phyloP scores from a whole-genome alignment of 2,113 vertebrate genomes.

The Caranx melampygus region DNA sequence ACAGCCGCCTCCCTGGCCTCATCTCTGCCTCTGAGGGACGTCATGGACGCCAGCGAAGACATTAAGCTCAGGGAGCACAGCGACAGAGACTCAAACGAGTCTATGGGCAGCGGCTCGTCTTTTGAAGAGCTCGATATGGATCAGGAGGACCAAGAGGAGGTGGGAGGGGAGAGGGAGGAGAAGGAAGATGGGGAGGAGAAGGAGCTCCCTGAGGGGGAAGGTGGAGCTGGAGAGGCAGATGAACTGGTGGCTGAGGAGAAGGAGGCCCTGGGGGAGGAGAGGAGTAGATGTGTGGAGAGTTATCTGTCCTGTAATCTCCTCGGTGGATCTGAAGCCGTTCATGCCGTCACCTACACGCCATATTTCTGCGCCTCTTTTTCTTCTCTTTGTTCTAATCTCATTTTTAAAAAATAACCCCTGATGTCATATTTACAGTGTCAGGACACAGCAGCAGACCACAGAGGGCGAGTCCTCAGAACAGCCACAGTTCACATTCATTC shows the following conservation, averaged over 20 bases:
- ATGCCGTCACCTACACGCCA: conserved; percentile 57
- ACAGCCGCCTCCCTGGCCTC: conserved; percentile 83
- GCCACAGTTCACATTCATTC: not conserved
- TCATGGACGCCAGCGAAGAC: conserved; percentile 81
- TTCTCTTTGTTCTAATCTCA: conserved; percentile 51
- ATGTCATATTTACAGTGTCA: conserved; percentile 23
- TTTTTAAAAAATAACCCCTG: conserved; percentile 16
- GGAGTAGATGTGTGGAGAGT: conserved; percentile 64
- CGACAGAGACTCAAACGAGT: conserved; percentile 89
- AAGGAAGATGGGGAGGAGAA: conserved; percentile 34
- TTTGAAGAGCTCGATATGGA: conserved; percentile 97
- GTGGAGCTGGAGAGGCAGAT: conserved; percentile 38
- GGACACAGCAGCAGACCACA: conserved; percentile 6
- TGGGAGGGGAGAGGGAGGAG: conserved; percentile 29
- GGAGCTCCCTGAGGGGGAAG: conserved; percentile 33
- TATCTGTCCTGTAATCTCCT: conserved; percentile 67
- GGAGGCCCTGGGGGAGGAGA: conserved; percentile 57
- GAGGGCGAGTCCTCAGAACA: not conserved
- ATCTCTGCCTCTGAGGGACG: conserved; percentile 82
- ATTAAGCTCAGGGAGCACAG: conserved; percentile 71
- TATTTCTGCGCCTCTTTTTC: conserved; percentile 50
- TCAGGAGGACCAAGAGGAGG: conserved; percentile 63
- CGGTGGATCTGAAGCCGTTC: conserved; percentile 67
- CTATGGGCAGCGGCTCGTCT: conserved; percentile 92
- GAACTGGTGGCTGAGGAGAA: conserved; percentile 60